Percentiles rank a stretch among this genome's conserved stretches.
Conservation (phyloP, 2,797 vertebrate species). For the Taeniopygia guttata region DNA sequence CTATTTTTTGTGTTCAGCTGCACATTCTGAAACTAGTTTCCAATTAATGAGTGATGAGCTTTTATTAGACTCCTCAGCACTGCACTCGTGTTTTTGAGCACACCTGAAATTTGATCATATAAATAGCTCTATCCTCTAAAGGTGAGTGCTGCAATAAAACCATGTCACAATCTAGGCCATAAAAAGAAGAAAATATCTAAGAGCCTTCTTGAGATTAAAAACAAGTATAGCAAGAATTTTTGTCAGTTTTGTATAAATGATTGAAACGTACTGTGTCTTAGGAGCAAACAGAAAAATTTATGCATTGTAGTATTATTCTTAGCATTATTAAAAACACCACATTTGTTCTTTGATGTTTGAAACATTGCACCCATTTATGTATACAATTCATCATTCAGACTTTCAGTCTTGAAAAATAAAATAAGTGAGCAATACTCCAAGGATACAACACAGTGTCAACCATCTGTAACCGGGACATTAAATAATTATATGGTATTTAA, state of each 20-base stretch:
- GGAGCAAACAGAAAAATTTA: background rate
- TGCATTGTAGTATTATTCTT: background rate
- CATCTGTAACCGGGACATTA: background rate
- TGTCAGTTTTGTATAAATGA: background rate
- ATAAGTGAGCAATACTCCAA: background rate
- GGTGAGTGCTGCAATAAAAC: background rate
- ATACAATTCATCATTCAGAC: background rate
- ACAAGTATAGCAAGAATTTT: background rate
- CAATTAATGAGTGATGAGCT: slow-evolving; percentile 24
- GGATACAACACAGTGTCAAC: background rate
- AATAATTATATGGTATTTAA: background rate
- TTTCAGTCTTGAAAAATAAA: background rate
- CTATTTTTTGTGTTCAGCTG: background rate
- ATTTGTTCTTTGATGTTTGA: background rate
- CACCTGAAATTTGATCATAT: slow-evolving; percentile 6
- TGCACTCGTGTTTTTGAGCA: background rate
- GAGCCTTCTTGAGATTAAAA: background rate
- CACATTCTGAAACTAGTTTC: background rate
- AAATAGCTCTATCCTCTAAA: slow-evolving; percentile 11
- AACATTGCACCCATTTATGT: background rate
- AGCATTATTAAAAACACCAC: background rate
- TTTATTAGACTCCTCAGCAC: slow-evolving; percentile 12
- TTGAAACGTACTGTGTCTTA: background rate
- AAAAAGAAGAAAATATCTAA: background rate
- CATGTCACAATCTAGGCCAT: background rate